phyloP scores from a whole-genome alignment of 2,888 invertebrate species.

The Amphipoea oculea region DNA sequence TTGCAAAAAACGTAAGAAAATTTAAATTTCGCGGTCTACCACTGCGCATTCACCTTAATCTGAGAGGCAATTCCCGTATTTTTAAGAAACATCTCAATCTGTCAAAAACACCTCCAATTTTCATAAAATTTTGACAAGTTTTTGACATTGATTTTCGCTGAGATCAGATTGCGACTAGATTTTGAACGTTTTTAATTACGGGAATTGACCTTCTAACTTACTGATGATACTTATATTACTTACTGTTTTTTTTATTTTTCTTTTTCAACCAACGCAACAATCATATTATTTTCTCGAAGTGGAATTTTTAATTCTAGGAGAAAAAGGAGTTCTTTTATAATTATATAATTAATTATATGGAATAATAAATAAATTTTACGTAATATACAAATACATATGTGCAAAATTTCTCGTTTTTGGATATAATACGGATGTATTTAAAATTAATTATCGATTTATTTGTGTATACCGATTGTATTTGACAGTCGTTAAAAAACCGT shows the following conservation, averaged over 20 bases:
- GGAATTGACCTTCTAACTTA: background rate
- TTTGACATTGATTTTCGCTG: background rate
- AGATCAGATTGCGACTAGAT: background rate
- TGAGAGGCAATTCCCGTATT: background rate
- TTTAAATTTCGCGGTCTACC: too few relatives aligned
- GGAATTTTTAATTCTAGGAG: conserved; percentile 56
- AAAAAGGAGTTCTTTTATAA: conserved; percentile 41
- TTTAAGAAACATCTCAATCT: background rate
- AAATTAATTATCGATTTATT: conserved; percentile 27
- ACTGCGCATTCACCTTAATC: too few relatives aligned
- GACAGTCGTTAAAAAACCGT: background rate
- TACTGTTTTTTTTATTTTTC: too few relatives aligned
- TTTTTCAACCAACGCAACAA: conserved; percentile 31
- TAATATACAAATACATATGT: conserved; percentile 68
- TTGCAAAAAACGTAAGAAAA: too few relatives aligned
- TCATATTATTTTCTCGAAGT: conserved; percentile 42
- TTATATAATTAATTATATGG: conserved; percentile 50
- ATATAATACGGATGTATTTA: conserved; percentile 37
- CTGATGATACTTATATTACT: background rate
- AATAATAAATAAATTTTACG: conserved; percentile 65
- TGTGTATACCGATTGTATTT: background rate
- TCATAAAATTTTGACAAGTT: background rate
- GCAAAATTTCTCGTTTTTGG: conserved; percentile 55
- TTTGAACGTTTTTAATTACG: background rate
- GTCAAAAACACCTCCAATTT: background rate